These are phyloP conservation scores for Drosophila nigritarsus DNA, from an alignment of 2,888 invertebrate species.

Conservation along the genomic window DNA sequence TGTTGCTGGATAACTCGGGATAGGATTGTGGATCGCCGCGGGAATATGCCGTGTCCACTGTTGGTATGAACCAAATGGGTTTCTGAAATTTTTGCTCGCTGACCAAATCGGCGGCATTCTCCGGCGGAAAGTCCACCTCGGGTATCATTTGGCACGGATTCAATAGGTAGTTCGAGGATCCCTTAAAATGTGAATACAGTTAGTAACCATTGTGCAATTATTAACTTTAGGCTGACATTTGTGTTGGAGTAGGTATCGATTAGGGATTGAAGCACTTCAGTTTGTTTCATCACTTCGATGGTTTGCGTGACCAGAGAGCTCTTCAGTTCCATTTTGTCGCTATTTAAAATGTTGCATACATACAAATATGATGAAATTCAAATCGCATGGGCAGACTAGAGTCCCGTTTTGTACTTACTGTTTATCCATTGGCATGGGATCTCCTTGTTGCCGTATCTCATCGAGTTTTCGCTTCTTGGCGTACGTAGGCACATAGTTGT, in stretches of 20 bases:
- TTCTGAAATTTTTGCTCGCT: conserved; percentile 82
- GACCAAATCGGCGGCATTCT: conserved; percentile 82
- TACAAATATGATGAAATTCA: neutral
- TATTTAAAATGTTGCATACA: conserved; percentile 23
- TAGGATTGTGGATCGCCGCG: conserved; percentile 76
- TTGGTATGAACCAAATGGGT: conserved; percentile 84
- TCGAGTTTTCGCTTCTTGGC: conserved; percentile 73
- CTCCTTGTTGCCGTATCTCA: conserved; percentile 63
- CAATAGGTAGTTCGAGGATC: conserved; percentile 81
- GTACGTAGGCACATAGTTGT: conserved; percentile 60
- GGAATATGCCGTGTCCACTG: conserved; percentile 79
- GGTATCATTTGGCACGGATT: conserved; percentile 85
- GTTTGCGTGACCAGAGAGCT: conserved; percentile 84
- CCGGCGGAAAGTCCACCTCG: conserved; percentile 84
- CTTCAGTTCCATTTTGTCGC: conserved; percentile 76
- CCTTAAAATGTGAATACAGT: conserved; percentile 58
- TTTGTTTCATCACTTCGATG: conserved; percentile 85
- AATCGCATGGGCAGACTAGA: neutral
- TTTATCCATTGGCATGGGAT: conserved; percentile 44
- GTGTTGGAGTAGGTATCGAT: conserved; percentile 84
- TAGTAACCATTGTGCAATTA: neutral
- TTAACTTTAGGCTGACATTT: conserved; percentile 67
- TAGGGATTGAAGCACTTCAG: conserved; percentile 83
- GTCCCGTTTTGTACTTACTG: conserved; percentile 43
- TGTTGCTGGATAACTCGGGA: conserved; percentile 72